Percentiles rank a stretch among this genome's conserved stretches.
Conservation (phyloP, 2,888 invertebrate genomes). For the Dione vanillae region DNA sequence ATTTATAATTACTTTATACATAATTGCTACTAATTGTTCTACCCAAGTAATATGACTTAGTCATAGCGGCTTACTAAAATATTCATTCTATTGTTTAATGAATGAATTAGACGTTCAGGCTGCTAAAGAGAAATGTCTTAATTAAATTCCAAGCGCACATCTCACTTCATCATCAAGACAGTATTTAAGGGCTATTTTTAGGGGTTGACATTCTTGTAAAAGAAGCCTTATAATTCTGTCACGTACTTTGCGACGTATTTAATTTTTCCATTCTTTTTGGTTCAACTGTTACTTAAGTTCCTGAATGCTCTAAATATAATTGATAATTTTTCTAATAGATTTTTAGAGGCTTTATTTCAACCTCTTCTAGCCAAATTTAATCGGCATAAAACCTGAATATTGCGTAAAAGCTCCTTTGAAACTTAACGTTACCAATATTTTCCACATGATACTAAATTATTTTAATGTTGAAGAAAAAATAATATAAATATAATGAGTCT, state of each 20-base stretch:
- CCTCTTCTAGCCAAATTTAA: no score
- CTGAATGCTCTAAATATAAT: background rate
- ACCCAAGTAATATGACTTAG: background rate
- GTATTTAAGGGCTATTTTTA: slow-evolving; percentile 13
- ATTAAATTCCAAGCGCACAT: slow-evolving; percentile 24
- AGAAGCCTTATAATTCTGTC: slow-evolving; percentile 11
- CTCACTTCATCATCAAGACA: slow-evolving; percentile 23
- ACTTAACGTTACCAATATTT: no score
- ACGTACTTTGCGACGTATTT: slow-evolving; percentile 1
- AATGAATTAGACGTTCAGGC: slow-evolving; percentile 19
- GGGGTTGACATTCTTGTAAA: slow-evolving; percentile 9
- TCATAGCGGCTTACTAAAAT: background rate
- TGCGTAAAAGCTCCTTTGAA: no score
- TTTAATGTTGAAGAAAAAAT: no score
- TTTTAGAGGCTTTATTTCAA: no score
- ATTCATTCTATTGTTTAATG: slow-evolving; percentile 11
- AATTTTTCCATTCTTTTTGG: background rate
- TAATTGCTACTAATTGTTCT: no score
- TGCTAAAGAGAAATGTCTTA: slow-evolving; percentile 19
- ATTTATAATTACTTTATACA: no score
- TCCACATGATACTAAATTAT: no score
- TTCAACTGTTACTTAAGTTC: background rate
- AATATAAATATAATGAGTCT: no score
- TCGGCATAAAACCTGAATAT: no score
- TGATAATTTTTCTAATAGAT: background rate